phyloP scores from a whole-genome alignment of 2,888 invertebrate species.

The Sturmia bella region DNA sequence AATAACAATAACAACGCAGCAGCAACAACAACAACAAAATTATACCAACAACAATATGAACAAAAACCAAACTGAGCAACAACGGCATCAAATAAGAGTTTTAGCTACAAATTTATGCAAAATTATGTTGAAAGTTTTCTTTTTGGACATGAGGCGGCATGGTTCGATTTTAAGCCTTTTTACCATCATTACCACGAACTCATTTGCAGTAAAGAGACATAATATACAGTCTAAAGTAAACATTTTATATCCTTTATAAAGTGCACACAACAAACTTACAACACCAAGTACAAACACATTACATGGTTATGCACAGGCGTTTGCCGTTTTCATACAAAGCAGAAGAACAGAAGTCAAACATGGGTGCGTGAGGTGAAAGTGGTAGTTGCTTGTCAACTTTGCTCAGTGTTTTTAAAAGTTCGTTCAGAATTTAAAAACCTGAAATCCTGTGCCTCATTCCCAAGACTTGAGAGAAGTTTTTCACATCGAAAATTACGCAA shows the following conservation, averaged over 20 bases:
- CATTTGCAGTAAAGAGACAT: slow-evolving; percentile 62
- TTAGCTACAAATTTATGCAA: slow-evolving; percentile 78
- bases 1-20: slow-evolving; percentile 60
- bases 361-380: slow-evolving; percentile 28
- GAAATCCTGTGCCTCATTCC: too few relatives aligned
- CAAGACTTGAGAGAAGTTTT: too few relatives aligned
- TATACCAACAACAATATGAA: slow-evolving; percentile 7
- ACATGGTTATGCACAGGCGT: neutral
- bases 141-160: slow-evolving; percentile 61
- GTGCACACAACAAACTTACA: slow-evolving; percentile 20
- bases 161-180: slow-evolving; percentile 64
- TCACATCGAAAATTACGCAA: too few relatives aligned
- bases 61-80: neutral
- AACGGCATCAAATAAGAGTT: slow-evolving; percentile 74
- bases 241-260: slow-evolving; percentile 40
- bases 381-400: slow-evolving; percentile 47
- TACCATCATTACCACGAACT: slow-evolving; percentile 56
- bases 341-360: slow-evolving; percentile 26
- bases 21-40: slow-evolving; percentile 53
- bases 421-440: neutral
- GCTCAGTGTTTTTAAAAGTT: slow-evolving; percentile 26
- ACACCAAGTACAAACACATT: neutral
- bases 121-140: slow-evolving; percentile 76
- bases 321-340: slow-evolving; percentile 14
- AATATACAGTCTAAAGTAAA: slow-evolving; percentile 57